phyloP scores from a whole-genome alignment of 2,797 vertebrate genomes.

The Knipowitschia caucasica region DNA sequence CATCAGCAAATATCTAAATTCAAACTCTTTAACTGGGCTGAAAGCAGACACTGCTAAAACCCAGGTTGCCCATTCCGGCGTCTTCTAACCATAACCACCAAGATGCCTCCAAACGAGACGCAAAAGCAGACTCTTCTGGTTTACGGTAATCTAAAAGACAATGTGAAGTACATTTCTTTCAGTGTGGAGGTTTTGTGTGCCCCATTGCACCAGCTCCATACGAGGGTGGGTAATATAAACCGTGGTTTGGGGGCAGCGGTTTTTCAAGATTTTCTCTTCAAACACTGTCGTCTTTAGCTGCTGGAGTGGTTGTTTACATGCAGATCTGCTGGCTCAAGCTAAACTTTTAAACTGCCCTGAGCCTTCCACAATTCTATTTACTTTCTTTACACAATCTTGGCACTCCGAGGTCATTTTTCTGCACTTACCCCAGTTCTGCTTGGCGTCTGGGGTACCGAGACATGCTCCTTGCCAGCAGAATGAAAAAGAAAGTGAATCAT shows the following conservation, averaged over 20 bases:
- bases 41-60: neutral
- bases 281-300: conserved; percentile 40
- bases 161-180: conserved; percentile 4
- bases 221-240: conserved; percentile 53
- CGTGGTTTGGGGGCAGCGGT: conserved; percentile 22
- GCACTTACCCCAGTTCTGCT: conserved; percentile 33
- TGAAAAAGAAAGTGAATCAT: conserved; percentile 50
- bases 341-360: conserved; percentile 13
- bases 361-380: conserved; percentile 12
- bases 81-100: neutral
- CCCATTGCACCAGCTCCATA: conserved; percentile 42
- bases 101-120: conserved; percentile 1
- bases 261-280: conserved; percentile 33
- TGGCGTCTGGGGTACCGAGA: conserved; percentile 46
- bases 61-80: neutral
- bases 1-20: neutral
- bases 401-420: conserved; percentile 35
- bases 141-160: conserved; percentile 6
- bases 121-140: conserved; percentile 20
- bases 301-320: conserved; percentile 23
- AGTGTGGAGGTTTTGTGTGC: conserved; percentile 21
- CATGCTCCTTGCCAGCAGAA: conserved; percentile 30
- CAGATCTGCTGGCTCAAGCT: conserved; percentile 6
- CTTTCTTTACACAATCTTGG: conserved; percentile 42
- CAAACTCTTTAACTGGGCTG: neutral